Evolutionary conservation across 2,797 vertebrate genomes (phyloP), one percentile per base, ranked within the genome.

Genomic region (Chaetophractus vellerosus): DNA sequence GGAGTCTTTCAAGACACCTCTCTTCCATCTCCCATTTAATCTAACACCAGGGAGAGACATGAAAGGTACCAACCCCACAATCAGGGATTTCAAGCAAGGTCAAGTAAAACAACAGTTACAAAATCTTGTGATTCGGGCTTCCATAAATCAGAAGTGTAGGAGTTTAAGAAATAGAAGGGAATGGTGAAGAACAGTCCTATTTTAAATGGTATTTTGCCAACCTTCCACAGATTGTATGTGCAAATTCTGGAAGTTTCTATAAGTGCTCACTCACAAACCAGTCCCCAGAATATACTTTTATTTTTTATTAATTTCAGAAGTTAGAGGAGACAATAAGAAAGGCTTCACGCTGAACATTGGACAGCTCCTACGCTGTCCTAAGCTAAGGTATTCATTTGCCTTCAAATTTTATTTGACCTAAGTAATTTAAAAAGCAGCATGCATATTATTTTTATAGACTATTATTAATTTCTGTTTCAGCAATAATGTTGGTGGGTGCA

Each of bases 291-390:
- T n/a, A n/a, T n/a, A n/a, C n/a, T n/a, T n/a, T n/a, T n/a, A n/a
- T n/a, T n/a, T n/a, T n/a, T n/a, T n/a, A n/a, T n/a, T n/a, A 48
- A 83, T 79, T 91, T 81, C 36, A 52, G 31, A 74, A 94, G 63
- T 86, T 82, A 88, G 75, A 85, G 9, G 7, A 75, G 23, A 2
- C 50, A 79, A 55, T 66, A 84, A 75, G 38, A 1, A 75, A 63
- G 23, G 1, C 26, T 61, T 88, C 91, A 28, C 45, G 21, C 33
- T 83, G 36, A 79, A 88, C 21, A 52, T 15, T 21, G 18, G 81
- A 69, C 4, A 75, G 28, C 10, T 63, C 48, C 50, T 91, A 78
- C 81, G 18, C 10, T n/a, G n/a, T n/a, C n/a, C n/a, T n/a, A n/a
- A n/a, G n/a, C 63, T 89, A 64, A 76, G 45, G 0, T 33, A 31